Conservation (phyloP, 1,140 invertebrate genomes). For the Diplogasteroides magnus region DNA sequence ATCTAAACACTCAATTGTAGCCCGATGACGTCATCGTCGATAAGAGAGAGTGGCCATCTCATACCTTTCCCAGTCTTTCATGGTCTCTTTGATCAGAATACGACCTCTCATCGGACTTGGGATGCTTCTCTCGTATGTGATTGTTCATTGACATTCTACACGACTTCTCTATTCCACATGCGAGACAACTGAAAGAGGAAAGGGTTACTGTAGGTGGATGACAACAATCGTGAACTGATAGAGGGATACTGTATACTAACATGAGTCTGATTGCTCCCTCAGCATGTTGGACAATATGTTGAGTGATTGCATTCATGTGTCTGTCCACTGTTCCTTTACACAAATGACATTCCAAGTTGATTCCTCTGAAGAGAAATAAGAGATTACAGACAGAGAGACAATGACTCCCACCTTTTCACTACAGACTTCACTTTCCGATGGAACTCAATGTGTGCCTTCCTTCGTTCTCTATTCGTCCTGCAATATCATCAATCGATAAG, state of each 20-base stretch:
- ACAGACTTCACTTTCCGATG: background rate
- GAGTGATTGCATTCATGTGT: background rate
- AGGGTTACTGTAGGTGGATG: background rate
- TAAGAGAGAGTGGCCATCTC: no score
- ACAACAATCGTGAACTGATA: background rate
- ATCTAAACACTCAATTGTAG: no score
- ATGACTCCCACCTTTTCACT: background rate
- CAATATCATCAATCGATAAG: no score
- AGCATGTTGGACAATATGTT: background rate
- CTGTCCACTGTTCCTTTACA: background rate
- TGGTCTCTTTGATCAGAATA: background rate
- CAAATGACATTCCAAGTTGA: background rate
- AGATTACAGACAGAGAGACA: background rate
- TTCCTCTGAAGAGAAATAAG: background rate
- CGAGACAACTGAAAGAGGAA: background rate
- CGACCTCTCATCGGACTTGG: background rate
- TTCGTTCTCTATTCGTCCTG: no score
- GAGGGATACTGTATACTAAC: no score
- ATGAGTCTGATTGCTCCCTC: no score
- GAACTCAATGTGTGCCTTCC: background rate
- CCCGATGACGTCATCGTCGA: no score
- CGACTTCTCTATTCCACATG: background rate
- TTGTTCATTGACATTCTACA: background rate
- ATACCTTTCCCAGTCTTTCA: background rate
- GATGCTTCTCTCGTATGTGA: background rate